Conservation (phyloP, 2,888 invertebrate species). For the Timandra comae region DNA sequence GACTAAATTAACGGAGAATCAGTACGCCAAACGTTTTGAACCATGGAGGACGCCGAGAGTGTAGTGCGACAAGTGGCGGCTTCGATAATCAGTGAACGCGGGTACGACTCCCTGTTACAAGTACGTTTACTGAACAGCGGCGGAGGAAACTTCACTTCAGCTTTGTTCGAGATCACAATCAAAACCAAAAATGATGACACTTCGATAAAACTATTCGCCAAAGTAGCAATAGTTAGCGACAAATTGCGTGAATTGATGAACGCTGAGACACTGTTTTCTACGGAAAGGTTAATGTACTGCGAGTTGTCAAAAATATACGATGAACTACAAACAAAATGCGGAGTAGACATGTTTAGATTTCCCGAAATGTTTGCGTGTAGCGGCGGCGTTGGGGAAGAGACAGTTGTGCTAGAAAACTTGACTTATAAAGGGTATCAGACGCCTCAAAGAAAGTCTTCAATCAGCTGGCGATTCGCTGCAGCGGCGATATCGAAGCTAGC, state of each 20-base stretch:
- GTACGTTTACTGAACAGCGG: conserved; percentile 31
- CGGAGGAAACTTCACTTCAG: conserved; percentile 42
- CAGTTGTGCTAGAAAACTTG: conserved; percentile 43
- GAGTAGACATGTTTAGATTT: conserved; percentile 27
- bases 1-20: conserved; percentile 6
- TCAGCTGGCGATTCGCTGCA: conserved; percentile 41
- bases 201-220: conserved; percentile 38
- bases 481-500: conserved; percentile 36
- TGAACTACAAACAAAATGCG: conserved; percentile 26
- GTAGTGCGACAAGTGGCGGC: conserved; percentile 28
- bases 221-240: conserved; percentile 34
- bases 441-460: conserved; percentile 23
- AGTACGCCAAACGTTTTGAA: conserved; percentile 21
- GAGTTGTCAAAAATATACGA: conserved; percentile 23
- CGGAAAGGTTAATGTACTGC: conserved; percentile 32
- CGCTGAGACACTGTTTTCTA: conserved; percentile 24
- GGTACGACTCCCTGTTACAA: conserved; percentile 21
- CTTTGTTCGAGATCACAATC: conserved; percentile 19
- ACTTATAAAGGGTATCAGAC: conserved; percentile 30
- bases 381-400: conserved; percentile 28
- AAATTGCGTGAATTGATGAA: conserved; percentile 25
- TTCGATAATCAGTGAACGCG: conserved; percentile 24
- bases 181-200: conserved; percentile 19
- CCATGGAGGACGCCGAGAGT: conserved; percentile 32
- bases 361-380: conserved; percentile 35